Base-by-base conservation (phyloP, 30 jellyfish, hydroid and myxozoan genomes). In the Cassiopea xamachana region DNA sequence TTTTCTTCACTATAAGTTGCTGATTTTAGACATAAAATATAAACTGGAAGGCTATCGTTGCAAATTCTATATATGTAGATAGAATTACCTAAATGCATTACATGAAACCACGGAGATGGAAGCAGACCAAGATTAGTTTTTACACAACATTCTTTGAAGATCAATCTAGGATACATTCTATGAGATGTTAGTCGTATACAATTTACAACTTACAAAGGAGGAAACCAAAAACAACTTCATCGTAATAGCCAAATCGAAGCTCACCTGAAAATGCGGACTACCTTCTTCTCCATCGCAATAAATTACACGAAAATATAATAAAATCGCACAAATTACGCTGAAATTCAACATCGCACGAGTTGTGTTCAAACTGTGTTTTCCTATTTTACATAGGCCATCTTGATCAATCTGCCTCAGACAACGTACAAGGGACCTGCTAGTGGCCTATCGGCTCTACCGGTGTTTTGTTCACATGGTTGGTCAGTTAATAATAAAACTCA, bases 401-500 rank as follows among this genome's bases (percentile, higher is more conserved):
- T 64, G 74, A 64, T 64, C 2, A 4, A 14, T 64, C 64, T 55
- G 64, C 64, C 64, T 55, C 12, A 10, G 64, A 10, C 7, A 55
- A 10, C 10, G 7, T 3, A 6, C 64, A 3, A 3, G 7, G 10
- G 12, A 55, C 64, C 64, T 55, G 64, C 4, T 19, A 3, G 2
- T 8, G 80, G 80, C 80, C 80, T 18, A 71, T 71, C 80, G n/a
- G 6, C 50, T 71, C 27, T 4, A 19, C 80, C 58, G 51, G 80
- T 71, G 17, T 19, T 12, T n/a, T n/a, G 80, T 10, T 71, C 39
- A 71, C 80, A 71, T 55, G 80, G n/a, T 12, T 71, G 80, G 39
- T 51, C 39, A 71, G 39, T 16, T 43, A n/a, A 55, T 8, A 71
- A 71, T 71, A 55, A 19, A 55, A 71, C 18, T 71, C 80, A 19